Conservation (phyloP, 2,113 vertebrate species). For the Archocentrus centrarchus region DNA sequence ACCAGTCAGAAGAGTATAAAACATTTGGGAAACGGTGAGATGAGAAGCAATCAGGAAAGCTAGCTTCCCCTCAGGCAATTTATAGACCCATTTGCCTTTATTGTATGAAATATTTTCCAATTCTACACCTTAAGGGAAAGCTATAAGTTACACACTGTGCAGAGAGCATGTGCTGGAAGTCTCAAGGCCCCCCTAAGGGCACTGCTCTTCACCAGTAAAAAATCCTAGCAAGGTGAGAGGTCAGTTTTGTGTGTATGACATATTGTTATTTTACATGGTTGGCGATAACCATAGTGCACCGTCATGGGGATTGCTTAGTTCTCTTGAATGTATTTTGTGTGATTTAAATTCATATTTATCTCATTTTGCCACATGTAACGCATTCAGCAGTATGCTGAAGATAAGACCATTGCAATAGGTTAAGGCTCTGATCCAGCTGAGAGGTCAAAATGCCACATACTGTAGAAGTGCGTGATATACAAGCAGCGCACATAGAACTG, state of each 20-base stretch:
- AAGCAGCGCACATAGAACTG: not conserved
- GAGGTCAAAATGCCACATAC: constrained; percentile 14
- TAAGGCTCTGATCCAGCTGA: constrained; percentile 3
- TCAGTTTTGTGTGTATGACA: constrained; percentile 62
- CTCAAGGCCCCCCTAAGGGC: constrained; percentile 54
- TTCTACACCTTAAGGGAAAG: constrained; percentile 61
- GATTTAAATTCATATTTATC: constrained; percentile 59
- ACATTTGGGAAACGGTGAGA: constrained; percentile 80
- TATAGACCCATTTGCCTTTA: constrained; percentile 79
- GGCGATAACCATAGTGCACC: constrained; percentile 43
- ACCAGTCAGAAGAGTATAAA: constrained; percentile 78
- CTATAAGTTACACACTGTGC: constrained; percentile 57
- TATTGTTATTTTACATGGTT: constrained; percentile 51
- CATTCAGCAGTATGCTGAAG: not conserved
- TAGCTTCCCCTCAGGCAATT: constrained; percentile 78
- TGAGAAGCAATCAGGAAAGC: constrained; percentile 75
- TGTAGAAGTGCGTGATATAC: not conserved
- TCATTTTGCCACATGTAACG: constrained; percentile 23
- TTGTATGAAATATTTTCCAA: constrained; percentile 67
- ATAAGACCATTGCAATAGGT: not conserved
- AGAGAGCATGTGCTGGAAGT: constrained; percentile 43
- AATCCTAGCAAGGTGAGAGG: constrained; percentile 63
- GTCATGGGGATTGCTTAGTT: constrained; percentile 43
- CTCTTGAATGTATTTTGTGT: constrained; percentile 45
- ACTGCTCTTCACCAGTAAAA: constrained; percentile 47